Evolutionary conservation across 2,797 vertebrate species (phyloP).

Genomic region (Galagoides demidoff): DNA sequence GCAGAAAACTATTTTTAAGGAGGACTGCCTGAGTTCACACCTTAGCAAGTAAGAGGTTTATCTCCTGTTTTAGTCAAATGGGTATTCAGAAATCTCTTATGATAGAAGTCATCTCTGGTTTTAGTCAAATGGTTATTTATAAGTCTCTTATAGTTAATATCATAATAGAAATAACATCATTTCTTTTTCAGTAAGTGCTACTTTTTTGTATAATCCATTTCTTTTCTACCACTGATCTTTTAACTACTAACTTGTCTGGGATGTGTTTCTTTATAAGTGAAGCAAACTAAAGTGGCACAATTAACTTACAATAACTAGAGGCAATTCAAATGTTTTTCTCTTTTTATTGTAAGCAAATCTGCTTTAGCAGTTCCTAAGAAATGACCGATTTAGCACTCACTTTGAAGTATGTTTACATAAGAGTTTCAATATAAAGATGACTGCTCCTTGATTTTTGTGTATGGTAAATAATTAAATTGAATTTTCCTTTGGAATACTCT

Average conservation of each 20-base stretch:
- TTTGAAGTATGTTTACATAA: conserved; percentile 72
- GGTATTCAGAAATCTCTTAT: conserved; percentile 41
- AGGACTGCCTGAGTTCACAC: not conserved
- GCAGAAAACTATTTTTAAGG: conserved; percentile 58
- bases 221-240: conserved; percentile 61
- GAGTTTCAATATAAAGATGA: conserved; percentile 61
- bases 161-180: conserved; percentile 40
- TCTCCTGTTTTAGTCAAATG: conserved; percentile 60
- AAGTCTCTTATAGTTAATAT: conserved; percentile 34
- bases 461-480: conserved; percentile 65
- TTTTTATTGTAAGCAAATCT: conserved; percentile 73
- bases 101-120: not conserved
- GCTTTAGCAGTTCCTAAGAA: conserved; percentile 67
- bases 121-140: conserved; percentile 58
- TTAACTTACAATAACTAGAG: conserved; percentile 71
- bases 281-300: conserved; percentile 70
- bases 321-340: conserved; percentile 61
- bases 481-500: conserved; percentile 62
- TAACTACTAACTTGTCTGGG: conserved; percentile 56
- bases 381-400: conserved; percentile 70
- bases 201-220: conserved; percentile 58
- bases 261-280: conserved; percentile 62
- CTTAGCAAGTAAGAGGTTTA: conserved; percentile 19
- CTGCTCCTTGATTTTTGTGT: conserved; percentile 67
- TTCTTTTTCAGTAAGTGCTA: conserved; percentile 64